Percentiles rank a stretch among this genome's conserved stretches.
Evolutionary conservation across 1,140 invertebrate genomes (phyloP).

Genomic region (Drosophila suzukii): DNA sequence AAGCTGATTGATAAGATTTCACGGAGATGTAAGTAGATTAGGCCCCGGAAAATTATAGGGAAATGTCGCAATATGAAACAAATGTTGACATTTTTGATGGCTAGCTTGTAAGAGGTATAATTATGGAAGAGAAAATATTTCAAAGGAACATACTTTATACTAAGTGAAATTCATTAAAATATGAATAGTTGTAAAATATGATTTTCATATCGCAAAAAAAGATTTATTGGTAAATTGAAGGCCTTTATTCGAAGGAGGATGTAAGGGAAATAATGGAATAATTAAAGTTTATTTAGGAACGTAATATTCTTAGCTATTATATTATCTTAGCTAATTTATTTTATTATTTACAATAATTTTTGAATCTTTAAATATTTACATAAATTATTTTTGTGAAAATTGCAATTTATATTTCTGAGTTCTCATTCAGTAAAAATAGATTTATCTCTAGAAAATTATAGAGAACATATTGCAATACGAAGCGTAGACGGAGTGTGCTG

Average conservation of each 20-base stretch:
- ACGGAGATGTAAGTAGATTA: slow-evolving; percentile 62
- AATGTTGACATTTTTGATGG: slow-evolving; percentile 67
- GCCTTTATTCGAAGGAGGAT: neutral
- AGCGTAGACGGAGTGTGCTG: slow-evolving; percentile 12
- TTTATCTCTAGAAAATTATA: slow-evolving; percentile 53
- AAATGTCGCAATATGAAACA: slow-evolving; percentile 71
- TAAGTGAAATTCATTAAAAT: neutral
- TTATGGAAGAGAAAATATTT: slow-evolving; percentile 5
- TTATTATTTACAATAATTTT: neutral
- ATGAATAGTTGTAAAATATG: neutral
- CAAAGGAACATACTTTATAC: neutral
- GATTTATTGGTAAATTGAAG: neutral
- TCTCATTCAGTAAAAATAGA: slow-evolving; percentile 40
- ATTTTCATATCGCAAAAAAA: neutral
- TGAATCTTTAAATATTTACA: too few relatives aligned
- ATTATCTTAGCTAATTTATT: neutral
- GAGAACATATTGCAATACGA: slow-evolving; percentile 61
- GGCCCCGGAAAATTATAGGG: slow-evolving; percentile 57
- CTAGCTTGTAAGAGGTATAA: slow-evolving; percentile 4
- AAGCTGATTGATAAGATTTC: slow-evolving; percentile 71
- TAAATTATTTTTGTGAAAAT: too few relatives aligned
- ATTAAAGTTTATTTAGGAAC: neutral
- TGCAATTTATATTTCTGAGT: neutral
- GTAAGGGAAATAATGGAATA: neutral
- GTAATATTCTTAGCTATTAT: too few relatives aligned